Evolutionary conservation across 2,888 invertebrate genomes (phyloP).

Genomic region (Eupeodes latifasciatus): DNA sequence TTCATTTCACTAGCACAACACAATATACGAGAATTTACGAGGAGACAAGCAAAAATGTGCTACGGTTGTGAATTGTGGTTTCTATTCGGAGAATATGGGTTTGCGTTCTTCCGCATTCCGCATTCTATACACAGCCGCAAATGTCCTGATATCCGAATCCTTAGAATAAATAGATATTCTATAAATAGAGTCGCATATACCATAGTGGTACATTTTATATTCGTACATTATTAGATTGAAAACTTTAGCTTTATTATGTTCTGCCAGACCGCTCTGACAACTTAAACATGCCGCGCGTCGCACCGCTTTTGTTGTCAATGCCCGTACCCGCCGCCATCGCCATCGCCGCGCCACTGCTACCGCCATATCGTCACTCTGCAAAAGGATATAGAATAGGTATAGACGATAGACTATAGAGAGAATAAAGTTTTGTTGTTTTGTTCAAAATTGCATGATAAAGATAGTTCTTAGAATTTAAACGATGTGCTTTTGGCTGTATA

Average conservation of each 20-base stretch:
- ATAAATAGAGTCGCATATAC: conserved; percentile 3
- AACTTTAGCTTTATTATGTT: conserved; percentile 59
- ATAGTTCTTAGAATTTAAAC: conserved; percentile 70
- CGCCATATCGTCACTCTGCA: no score
- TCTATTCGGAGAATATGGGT: conserved; percentile 36
- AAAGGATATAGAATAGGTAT: no score
- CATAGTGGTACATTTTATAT: not conserved
- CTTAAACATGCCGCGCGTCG: conserved; percentile 38
- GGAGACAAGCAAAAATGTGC: conserved; percentile 51
- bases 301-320: not conserved
- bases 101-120: conserved; percentile 45
- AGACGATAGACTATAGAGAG: conserved; percentile 39
- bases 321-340: no score
- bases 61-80: conserved; percentile 28
- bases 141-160: conserved; percentile 45
- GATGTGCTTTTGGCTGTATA: conserved; percentile 68
- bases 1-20: conserved; percentile 38
- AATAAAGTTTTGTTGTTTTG: conserved; percentile 60
- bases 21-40: conserved; percentile 9
- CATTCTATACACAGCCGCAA: conserved; percentile 39
- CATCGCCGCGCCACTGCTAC: not conserved
- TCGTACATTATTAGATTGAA: conserved; percentile 55
- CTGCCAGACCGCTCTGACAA: conserved; percentile 56
- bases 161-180: conserved; percentile 10
- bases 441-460: conserved; percentile 75